Evolutionary conservation across 37 sponge, comb jelly and placozoan species (phyloP).

Genomic region (Oscarella lobularis): DNA sequence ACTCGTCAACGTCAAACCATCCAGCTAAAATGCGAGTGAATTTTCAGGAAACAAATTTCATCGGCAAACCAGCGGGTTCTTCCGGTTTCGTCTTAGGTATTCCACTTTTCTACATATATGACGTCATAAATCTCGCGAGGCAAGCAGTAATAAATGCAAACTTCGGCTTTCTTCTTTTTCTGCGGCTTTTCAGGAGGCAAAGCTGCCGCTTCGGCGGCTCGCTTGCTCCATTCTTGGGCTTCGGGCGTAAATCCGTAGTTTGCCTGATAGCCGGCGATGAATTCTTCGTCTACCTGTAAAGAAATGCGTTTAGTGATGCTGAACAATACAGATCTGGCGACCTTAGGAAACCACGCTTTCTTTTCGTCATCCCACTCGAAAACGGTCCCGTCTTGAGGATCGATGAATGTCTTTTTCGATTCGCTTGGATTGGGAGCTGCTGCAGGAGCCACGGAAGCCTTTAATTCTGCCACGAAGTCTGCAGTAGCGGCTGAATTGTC

Average conservation of each 20-base stretch:
- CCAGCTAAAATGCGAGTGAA: slow-evolving; percentile 6
- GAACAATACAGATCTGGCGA: background rate
- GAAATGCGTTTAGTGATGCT: too few species aligned
- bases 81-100: too few species aligned
- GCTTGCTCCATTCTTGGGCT: background rate
- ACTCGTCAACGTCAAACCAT: slow-evolving; percentile 91
- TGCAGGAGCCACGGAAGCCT: too few species aligned
- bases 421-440: too few species aligned
- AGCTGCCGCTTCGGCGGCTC: background rate
- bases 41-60: too few species aligned
- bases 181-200: too few species aligned
- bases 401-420: slow-evolving; percentile 31
- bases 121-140: too few species aligned
- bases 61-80: too few species aligned
- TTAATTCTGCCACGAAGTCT: slow-evolving; percentile 30
- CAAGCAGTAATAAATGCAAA: too few species aligned
- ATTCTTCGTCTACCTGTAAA: slow-evolving; percentile 63
- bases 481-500: too few species aligned
- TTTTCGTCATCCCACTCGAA: slow-evolving; percentile 83
- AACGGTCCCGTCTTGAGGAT: slow-evolving; percentile 75
- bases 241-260: slow-evolving; percentile 40
- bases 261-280: slow-evolving; percentile 82
- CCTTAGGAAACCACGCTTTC: slow-evolving; percentile 95
- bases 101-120: too few species aligned
- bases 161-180: too few species aligned